Evolutionary conservation across 2,888 invertebrate genomes (phyloP), one percentile per base, ranked within the genome.

Genomic region (Eutolmus rufibarbis): DNA sequence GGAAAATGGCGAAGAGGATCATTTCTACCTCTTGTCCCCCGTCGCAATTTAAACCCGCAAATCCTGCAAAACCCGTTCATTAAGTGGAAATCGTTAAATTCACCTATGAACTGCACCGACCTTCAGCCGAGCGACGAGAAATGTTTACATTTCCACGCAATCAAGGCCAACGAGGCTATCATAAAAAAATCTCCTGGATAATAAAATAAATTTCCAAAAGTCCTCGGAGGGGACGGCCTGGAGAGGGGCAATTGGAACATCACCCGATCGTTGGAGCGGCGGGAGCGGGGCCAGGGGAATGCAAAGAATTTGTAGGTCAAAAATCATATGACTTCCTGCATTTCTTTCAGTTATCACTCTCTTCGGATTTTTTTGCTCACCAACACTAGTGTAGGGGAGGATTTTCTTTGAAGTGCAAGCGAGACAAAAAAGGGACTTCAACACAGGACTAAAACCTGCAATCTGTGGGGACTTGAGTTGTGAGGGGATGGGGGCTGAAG

Each of bases 281-380:
- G 40, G 76, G 19, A 76, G 76, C n/a, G 7, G 76, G 28, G n/a
- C 4, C 37, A 85, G n/a, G 78, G 66, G 56, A 86, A 74, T 46
- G 5, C 19, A 28, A 31, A 28, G 37, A 81, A 78, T 88, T 87
- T 88, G 87, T 88, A 87, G 88, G 88, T 88, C 88, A 88, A 88
- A 88, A 86, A 88, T 88, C 87, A 88, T 87, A 86, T 87, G 87
- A 87, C 87, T 87, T 87, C 87, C 87, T 87, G 79, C 74, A 87
- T 87, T 82, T 82, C 40, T 82, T 66, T 82, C 66, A 8, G 19
- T 57, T 76, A 34, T 37, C 57, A 51, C 57, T 82, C 82, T 57
- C 82, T 66, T 78, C 16, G 23, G 66, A 66, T 66, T 66, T 66
- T 46, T 57, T 66, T 82, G 28, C 82, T 82, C 82, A 37, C 82